phyloP scores from a whole-genome alignment of 2,113 vertebrate species.

The Chaetodon trifascialis region DNA sequence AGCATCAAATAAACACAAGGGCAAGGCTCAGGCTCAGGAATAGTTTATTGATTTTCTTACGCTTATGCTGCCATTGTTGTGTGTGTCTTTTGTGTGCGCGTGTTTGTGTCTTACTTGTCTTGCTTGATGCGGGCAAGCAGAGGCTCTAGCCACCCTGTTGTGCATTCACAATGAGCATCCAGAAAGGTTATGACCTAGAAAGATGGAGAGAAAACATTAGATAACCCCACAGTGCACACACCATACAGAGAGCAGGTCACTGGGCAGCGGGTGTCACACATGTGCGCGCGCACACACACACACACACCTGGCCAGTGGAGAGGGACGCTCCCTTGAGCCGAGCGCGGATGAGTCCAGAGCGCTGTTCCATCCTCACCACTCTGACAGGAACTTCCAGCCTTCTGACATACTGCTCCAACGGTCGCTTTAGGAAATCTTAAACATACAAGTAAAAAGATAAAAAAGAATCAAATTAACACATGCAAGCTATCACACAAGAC shows the following conservation, averaged over 20 bases:
- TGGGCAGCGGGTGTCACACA: not conserved
- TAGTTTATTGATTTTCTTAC: constrained; percentile 67
- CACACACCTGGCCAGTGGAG: constrained; percentile 92
- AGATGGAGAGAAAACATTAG: constrained; percentile 32
- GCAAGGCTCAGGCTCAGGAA: constrained; percentile 65
- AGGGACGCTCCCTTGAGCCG: constrained; percentile 96
- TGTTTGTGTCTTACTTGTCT: constrained; percentile 88
- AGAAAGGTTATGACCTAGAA: constrained; percentile 93
- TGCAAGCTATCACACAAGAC: not conserved
- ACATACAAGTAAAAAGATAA: constrained; percentile 7
- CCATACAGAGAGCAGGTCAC: constrained; percentile 29
- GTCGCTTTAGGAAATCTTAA: constrained; percentile 95
- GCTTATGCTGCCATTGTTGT: constrained; percentile 19
- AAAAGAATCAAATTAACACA: constrained; percentile 11
- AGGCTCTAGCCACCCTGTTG: constrained; percentile 96
- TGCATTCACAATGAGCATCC: constrained; percentile 99
- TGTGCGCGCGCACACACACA: not conserved
- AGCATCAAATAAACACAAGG: constrained; percentile 73
- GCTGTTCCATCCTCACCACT: constrained; percentile 97
- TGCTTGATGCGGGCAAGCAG: constrained; percentile 95
- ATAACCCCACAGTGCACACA: constrained; percentile 23
- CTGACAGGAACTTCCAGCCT: constrained; percentile 93
- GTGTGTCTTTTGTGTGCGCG: constrained; percentile 22
- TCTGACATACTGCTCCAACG: constrained; percentile 93
- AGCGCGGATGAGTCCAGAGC: constrained; percentile 96